Percentiles rank a stretch among this genome's conserved stretches.
These are phyloP conservation scores for Coturnix japonica DNA, from an alignment of 2,113 vertebrate genomes.

Conservation along the genomic window DNA sequence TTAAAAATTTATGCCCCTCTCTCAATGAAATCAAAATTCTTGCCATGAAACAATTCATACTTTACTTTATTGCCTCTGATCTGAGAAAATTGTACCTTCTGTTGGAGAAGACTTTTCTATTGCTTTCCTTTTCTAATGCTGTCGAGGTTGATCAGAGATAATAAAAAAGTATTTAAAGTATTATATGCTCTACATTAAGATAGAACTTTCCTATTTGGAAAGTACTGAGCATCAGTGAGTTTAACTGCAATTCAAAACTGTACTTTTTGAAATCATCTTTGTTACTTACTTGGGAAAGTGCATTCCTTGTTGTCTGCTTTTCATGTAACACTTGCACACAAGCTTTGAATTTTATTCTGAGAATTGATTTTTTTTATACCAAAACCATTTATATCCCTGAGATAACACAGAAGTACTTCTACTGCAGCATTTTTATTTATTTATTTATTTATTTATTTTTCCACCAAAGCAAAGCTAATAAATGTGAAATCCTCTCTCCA, in stretches of 20 bases:
- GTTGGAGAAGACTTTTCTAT: neutral
- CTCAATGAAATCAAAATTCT: neutral
- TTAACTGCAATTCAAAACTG: constrained; percentile 44
- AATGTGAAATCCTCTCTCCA: constrained; percentile 79
- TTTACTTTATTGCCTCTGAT: constrained; percentile 6
- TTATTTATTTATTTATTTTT: constrained; percentile 18
- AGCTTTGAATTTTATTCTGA: constrained; percentile 72
- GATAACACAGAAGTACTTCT: constrained; percentile 62
- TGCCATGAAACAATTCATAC: constrained; percentile 4
- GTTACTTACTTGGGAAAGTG: constrained; percentile 50
- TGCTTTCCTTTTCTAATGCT: constrained; percentile 28
- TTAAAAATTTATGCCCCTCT: constrained; percentile 30
- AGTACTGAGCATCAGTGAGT: constrained; percentile 50
- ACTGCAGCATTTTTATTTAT: neutral
- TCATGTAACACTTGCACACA: constrained; percentile 62
- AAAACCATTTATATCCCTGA: constrained; percentile 67
- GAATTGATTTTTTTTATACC: constrained; percentile 68
- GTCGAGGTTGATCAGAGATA: constrained; percentile 63
- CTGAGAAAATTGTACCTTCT: neutral
- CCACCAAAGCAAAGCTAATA: constrained; percentile 72
- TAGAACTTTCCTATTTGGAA: constrained; percentile 62
- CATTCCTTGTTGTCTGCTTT: constrained; percentile 57
- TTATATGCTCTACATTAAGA: constrained; percentile 66
- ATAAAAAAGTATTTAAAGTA: constrained; percentile 65
- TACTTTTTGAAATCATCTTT: constrained; percentile 56